Percentiles rank a stretch among this genome's conserved stretches.
Conservation (phyloP, 2,797 vertebrate species). For the Sebastolobus altivelis region DNA sequence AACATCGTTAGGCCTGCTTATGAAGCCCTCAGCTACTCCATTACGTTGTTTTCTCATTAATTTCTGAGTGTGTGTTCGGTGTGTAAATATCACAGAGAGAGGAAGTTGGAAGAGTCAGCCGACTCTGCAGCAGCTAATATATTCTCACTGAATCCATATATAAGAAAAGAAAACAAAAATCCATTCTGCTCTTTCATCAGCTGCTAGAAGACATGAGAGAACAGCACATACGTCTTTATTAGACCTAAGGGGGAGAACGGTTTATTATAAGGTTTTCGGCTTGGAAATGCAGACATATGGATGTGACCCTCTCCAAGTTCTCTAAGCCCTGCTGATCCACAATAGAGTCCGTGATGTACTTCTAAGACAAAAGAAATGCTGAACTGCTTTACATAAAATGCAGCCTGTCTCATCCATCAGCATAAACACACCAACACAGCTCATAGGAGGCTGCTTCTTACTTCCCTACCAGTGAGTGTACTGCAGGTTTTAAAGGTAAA, state of each 20-base stretch:
- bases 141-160: slow-evolving; percentile 33
- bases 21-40: slow-evolving; percentile 67
- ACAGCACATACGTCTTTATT: slow-evolving; percentile 57
- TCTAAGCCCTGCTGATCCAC: slow-evolving; percentile 17
- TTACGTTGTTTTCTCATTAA: slow-evolving; percentile 73
- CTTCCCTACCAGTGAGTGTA: neutral
- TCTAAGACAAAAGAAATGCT: slow-evolving; percentile 13
- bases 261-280: neutral
- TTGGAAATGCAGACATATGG: slow-evolving; percentile 4
- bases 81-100: slow-evolving; percentile 59
- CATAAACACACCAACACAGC: slow-evolving; percentile 17
- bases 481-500: neutral
- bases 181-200: slow-evolving; percentile 26
- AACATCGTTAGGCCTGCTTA: slow-evolving; percentile 44
- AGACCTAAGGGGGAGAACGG: slow-evolving; percentile 14
- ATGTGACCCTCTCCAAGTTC: slow-evolving; percentile 8
- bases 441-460: slow-evolving; percentile 10
- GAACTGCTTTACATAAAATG: slow-evolving; percentile 27
- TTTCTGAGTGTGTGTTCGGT: slow-evolving; percentile 44
- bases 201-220: slow-evolving; percentile 32
- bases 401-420: slow-evolving; percentile 47
- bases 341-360: slow-evolving; percentile 8
- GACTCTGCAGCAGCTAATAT: slow-evolving; percentile 43
- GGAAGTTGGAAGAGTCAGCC: slow-evolving; percentile 37
- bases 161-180: slow-evolving; percentile 7